A percentile compares a stretch with the other conserved stretches of the same genome.
phyloP scores from a whole-genome alignment of 2,797 vertebrate genomes.

The Trematocara caparti region DNA sequence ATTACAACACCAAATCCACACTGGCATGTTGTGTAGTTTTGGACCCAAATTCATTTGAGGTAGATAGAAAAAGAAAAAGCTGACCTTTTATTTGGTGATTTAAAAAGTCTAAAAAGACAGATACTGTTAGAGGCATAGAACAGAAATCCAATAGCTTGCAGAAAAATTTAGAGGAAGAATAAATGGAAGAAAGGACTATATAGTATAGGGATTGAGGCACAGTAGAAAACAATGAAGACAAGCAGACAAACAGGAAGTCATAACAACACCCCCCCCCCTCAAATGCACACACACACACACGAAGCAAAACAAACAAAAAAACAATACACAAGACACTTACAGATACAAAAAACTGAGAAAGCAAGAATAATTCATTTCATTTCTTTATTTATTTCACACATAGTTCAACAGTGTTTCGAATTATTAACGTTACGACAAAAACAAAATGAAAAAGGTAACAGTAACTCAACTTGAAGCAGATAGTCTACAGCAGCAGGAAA shows the following conservation, averaged over 20 bases:
- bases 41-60: background rate
- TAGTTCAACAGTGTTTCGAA: background rate
- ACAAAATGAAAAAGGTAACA: background rate
- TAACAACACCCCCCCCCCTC: background rate
- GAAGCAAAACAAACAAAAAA: background rate
- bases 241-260: background rate
- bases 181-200: background rate
- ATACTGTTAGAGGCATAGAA: background rate
- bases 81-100: background rate
- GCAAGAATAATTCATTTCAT: background rate
- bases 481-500: background rate
- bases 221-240: background rate
- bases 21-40: background rate
- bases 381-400: background rate
- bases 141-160: background rate
- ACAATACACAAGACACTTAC: background rate
- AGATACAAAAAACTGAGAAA: background rate
- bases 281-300: background rate
- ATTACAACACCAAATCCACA: background rate
- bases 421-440: background rate
- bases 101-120: background rate
- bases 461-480: background rate
- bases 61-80: background rate
- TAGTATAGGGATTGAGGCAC: background rate
- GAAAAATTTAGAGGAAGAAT: background rate